Evolutionary conservation across 2,888 invertebrate genomes (phyloP).

Genomic region (Drosophila quinaria): DNA sequence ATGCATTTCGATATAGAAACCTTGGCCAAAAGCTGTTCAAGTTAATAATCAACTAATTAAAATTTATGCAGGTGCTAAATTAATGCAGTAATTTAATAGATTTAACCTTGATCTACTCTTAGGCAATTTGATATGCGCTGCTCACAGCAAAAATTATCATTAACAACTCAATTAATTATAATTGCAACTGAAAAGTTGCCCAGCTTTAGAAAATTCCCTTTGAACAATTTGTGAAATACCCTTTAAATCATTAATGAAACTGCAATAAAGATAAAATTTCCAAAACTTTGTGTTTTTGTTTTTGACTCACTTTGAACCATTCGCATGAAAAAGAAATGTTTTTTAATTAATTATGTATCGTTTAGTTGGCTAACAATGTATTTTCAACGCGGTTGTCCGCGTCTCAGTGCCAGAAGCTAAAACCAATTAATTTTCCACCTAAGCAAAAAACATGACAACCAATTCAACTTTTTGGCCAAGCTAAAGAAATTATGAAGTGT

Average conservation of each 20-base stretch:
- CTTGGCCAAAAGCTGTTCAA: constrained; percentile 17
- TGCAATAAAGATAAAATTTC: background rate
- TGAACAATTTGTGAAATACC: background rate
- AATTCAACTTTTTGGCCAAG: constrained; percentile 27
- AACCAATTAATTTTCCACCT: constrained; percentile 66
- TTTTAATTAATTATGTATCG: constrained; percentile 23
- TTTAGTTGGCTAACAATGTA: constrained; percentile 23
- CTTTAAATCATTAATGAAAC: background rate
- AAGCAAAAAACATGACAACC: constrained; percentile 58
- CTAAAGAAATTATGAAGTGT: constrained; percentile 52
- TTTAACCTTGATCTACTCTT: constrained; percentile 17
- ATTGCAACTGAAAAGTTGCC: background rate
- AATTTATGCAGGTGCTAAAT: constrained; percentile 39
- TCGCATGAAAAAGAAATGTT: background rate
- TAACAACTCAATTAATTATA: background rate
- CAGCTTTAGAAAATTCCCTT: background rate
- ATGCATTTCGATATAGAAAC: constrained; percentile 10
- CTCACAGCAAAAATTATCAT: background rate
- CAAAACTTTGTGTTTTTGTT: background rate
- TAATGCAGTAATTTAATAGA: constrained; percentile 11
- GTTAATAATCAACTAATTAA: constrained; percentile 20
- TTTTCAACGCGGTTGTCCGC: constrained; percentile 27
- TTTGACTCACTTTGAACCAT: background rate
- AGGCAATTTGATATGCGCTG: background rate
- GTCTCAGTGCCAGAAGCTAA: constrained; percentile 40